These are phyloP conservation scores for Tachina lurida DNA, from an alignment of 2,888 invertebrate genomes.

Conservation along the genomic window DNA sequence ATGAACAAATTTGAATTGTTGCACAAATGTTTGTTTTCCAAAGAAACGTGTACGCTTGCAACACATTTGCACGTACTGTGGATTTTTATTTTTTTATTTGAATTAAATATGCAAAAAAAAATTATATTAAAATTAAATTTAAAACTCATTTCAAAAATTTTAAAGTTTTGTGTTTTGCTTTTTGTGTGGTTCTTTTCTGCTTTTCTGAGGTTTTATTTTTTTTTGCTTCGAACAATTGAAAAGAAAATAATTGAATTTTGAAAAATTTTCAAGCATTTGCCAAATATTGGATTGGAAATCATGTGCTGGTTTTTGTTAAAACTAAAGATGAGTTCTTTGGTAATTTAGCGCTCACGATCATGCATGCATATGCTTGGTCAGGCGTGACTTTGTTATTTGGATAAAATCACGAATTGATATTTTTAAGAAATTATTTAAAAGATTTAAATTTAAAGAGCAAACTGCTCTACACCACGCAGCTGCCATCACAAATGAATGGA, in stretches of 20 bases:
- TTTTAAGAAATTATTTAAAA: too few relatives aligned
- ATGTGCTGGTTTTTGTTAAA: not conserved
- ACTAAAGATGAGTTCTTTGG: not conserved
- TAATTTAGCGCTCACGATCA: too few relatives aligned
- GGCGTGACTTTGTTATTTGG: too few relatives aligned
- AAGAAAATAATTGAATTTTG: not conserved
- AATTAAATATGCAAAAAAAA: not conserved
- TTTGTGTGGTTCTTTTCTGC: not conserved
- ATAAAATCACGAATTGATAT: too few relatives aligned
- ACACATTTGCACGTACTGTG: not conserved
- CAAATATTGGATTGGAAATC: not conserved
- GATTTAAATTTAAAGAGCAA: too few relatives aligned
- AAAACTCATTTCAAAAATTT: slow-evolving; percentile 7
- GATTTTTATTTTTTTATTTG: slow-evolving; percentile 1
- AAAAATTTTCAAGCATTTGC: not conserved
- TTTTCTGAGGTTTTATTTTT: not conserved
- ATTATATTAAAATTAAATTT: not conserved
- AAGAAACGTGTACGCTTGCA: not conserved
- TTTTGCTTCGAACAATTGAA: not conserved
- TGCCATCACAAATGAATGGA: too few relatives aligned
- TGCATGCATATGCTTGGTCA: too few relatives aligned
- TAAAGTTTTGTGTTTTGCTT: not conserved
- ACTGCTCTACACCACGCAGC: too few relatives aligned
- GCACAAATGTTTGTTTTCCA: slow-evolving; percentile 11
- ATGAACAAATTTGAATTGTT: slow-evolving; percentile 2